Evolutionary conservation across 2,888 invertebrate species (phyloP).

Genomic region (Andrena haemorrhoa): DNA sequence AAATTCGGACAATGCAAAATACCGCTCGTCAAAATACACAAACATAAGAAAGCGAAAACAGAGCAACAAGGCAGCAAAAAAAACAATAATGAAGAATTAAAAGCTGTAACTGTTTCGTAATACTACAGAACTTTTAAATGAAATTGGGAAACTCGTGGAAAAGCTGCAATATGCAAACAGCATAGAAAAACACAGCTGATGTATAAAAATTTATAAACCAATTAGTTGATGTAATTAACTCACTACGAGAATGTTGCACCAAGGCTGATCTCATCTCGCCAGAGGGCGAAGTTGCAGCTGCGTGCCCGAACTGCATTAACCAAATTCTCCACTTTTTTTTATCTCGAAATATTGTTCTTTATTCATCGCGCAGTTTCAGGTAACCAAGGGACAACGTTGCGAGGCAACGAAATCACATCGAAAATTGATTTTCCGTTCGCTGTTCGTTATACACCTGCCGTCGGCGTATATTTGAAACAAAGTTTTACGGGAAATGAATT

Average conservation of each 20-base stretch:
- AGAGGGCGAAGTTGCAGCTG: constrained; percentile 39
- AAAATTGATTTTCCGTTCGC: not conserved
- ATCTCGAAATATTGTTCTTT: not conserved
- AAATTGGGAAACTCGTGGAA: no score
- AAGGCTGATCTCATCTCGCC: constrained; percentile 32
- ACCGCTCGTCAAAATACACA: no score
- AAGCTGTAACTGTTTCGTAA: no score
- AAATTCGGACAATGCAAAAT: no score
- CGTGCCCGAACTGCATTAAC: constrained; percentile 32
- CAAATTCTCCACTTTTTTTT: not conserved
- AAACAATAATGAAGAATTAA: no score
- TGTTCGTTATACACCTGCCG: not conserved
- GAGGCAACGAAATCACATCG: not conserved
- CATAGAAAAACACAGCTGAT: not conserved
- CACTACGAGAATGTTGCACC: constrained; percentile 38
- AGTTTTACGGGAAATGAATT: not conserved
- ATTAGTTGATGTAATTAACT: constrained; percentile 49
- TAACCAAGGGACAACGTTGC: no score
- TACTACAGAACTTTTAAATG: no score
- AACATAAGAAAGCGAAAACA: no score
- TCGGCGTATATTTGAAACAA: not conserved
- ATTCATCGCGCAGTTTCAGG: not conserved
- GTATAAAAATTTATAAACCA: constrained; percentile 4
- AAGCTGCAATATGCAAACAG: no score
- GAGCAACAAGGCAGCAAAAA: no score